These are phyloP conservation scores for Pogonophryne albipinna DNA, from an alignment of 2,797 vertebrate genomes.

Conservation along the genomic window DNA sequence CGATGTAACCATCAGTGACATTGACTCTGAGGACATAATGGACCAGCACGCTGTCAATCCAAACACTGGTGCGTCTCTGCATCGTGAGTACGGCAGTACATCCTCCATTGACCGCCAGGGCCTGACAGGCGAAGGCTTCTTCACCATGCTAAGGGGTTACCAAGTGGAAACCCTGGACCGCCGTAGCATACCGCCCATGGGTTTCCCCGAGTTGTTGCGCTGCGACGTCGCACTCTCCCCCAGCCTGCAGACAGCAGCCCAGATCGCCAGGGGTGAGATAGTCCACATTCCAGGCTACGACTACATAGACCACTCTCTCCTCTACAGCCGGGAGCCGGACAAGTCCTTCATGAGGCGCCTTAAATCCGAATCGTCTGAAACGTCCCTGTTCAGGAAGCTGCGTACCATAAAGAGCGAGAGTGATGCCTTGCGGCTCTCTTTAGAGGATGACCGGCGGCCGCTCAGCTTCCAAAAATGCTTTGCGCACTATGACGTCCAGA, in stretches of 20 bases:
- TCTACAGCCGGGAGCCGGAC: conserved; percentile 89
- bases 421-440: conserved; percentile 87
- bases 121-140: conserved; percentile 90
- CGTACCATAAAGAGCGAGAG: conserved; percentile 94
- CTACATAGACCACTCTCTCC: conserved; percentile 89
- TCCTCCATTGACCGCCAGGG: conserved; percentile 97
- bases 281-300: conserved; percentile 92
- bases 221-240: conserved; percentile 91
- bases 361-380: conserved; percentile 92
- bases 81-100: conserved; percentile 96
- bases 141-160: conserved; percentile 93
- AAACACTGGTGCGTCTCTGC: conserved; percentile 95
- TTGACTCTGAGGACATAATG: conserved; percentile 93
- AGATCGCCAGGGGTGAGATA: conserved; percentile 94
- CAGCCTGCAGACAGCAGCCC: conserved; percentile 93
- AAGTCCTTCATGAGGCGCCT: conserved; percentile 92
- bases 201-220: conserved; percentile 91
- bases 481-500: conserved; percentile 98
- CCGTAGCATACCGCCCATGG: conserved; percentile 86
- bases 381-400: conserved; percentile 93
- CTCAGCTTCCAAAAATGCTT: conserved; percentile 96
- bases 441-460: conserved; percentile 89
- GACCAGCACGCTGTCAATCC: conserved; percentile 96
- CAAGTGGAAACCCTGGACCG: conserved; percentile 89
- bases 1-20: conserved; percentile 98